Evolutionary conservation across 2,113 vertebrate species (phyloP).

Genomic region (Microcebus murinus): DNA sequence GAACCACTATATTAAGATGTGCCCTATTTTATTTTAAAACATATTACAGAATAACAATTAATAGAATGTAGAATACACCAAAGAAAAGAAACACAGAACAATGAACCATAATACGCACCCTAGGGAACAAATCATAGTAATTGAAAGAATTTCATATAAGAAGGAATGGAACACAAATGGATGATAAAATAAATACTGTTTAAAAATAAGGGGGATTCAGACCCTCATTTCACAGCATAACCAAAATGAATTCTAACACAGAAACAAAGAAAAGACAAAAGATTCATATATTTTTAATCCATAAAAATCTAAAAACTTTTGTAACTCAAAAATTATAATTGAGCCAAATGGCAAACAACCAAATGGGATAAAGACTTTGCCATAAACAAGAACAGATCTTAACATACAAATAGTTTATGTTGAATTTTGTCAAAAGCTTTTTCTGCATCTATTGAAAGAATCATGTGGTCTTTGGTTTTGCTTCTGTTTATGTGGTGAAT

Average conservation of each 20-base stretch:
- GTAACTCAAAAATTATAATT: slow-evolving; percentile 20
- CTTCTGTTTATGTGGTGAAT: too few relatives aligned
- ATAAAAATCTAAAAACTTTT: slow-evolving; percentile 20
- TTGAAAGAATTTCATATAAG: not conserved
- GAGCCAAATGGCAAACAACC: not conserved
- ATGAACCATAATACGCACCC: not conserved
- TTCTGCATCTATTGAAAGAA: too few relatives aligned
- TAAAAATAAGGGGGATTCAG: slow-evolving; percentile 15
- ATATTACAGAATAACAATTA: slow-evolving; percentile 2
- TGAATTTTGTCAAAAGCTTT: too few relatives aligned
- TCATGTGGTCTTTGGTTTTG: too few relatives aligned
- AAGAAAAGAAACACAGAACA: slow-evolving; percentile 21
- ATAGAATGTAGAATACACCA: not conserved
- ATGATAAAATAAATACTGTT: slow-evolving; percentile 5
- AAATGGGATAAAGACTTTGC: slow-evolving; percentile 6
- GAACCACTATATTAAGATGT: not conserved
- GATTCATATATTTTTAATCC: not conserved
- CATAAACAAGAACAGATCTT: not conserved
- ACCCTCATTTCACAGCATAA: slow-evolving; percentile 22
- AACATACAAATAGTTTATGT: not conserved
- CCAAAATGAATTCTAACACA: slow-evolving; percentile 36
- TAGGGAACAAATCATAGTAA: not conserved
- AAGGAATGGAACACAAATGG: not conserved
- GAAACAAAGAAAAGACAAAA: not conserved
- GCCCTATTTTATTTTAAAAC: not conserved